Conservation (phyloP, 2,888 invertebrate genomes). For the Tetropium fuscum region DNA sequence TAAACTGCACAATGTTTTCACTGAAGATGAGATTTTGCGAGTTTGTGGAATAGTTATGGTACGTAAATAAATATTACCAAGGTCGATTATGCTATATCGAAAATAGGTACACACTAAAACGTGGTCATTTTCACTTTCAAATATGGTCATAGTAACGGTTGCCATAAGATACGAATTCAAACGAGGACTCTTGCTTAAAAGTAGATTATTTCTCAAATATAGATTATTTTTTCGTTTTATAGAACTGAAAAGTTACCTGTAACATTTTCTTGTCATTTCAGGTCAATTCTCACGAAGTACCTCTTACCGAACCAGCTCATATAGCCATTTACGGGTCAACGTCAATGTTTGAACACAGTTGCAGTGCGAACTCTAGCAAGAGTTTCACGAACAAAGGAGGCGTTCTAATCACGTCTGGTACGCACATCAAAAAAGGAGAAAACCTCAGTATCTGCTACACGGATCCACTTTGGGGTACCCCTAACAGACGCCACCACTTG, state of each 20-base stretch:
- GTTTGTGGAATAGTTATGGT: conserved; percentile 84
- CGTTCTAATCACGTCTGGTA: conserved; percentile 73
- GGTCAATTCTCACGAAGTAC: conserved; percentile 86
- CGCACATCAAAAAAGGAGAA: conserved; percentile 71
- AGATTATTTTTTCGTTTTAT: no score
- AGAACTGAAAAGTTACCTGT: no score
- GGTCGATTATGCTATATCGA: background rate
- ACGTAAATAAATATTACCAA: conserved; percentile 39
- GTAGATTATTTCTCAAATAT: no score
- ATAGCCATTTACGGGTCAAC: conserved; percentile 81
- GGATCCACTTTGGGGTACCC: conserved; percentile 86
- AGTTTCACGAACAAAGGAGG: conserved; percentile 79
- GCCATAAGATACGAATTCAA: no score
- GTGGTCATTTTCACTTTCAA: no score
- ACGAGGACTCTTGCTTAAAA: no score
- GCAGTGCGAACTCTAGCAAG: conserved; percentile 85
- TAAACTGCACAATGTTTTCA: conserved; percentile 71
- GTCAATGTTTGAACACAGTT: conserved; percentile 85
- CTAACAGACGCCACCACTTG: conserved; percentile 79
- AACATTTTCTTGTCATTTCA: conserved; percentile 55
- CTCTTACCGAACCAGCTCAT: conserved; percentile 78
- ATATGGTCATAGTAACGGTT: no score
- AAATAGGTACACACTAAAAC: background rate
- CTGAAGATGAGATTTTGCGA: conserved; percentile 80
- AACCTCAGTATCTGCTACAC: conserved; percentile 88